Base-by-base conservation (phyloP, 2,113 vertebrate species). In the Salvelinus alpinus region DNA sequence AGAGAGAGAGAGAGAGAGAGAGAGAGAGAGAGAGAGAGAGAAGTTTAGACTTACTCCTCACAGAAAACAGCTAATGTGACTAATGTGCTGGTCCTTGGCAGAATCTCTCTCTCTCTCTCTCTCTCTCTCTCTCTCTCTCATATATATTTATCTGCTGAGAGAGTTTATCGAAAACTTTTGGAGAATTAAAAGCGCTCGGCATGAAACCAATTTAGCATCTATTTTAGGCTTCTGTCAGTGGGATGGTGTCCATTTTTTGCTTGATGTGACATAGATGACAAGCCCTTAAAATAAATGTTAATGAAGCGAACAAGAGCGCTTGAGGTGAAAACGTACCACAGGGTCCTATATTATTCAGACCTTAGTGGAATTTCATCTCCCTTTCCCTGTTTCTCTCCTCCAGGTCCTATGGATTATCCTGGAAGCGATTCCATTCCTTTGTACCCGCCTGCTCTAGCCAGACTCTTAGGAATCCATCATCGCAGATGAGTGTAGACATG, bases 191-290 rank as follows among this genome's bases (percentile, higher is more conserved):
- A 87, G 79, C 71, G 74, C 77, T 82, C 75, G 74, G 85, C 75
- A 70, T 57, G 54, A 84, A 91, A 89, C 87, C 85, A 78, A 88
- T 90, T 91, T 90, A 29, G 71, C 78, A 81, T 87, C 88, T 90
- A 88, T 90, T 91, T 88, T 85, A 76, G 78, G 81, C 75, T 82
- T 85, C 77, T 82, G 78, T 84, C 82, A 84, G 78, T 16, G 48
- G 83, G 77, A 83, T n/a, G 79, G 75, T 44, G 64, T 78, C 78
- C 68, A 78, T 72, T 65, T 38, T 47, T 86, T 71, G 27, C 82
- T 79, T 71, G 38, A 82, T 70, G 70, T 81, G 86, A 85, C 82
- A 78, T 72, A 71, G 72, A 48, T 81, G 84, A 79, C 29, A 51
- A 78, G 70, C 76, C 73, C 84, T 73, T 88, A 82, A 86, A 90